phyloP scores from a whole-genome alignment of 2,113 vertebrate genomes.

The Pygoscelis antarcticus region DNA sequence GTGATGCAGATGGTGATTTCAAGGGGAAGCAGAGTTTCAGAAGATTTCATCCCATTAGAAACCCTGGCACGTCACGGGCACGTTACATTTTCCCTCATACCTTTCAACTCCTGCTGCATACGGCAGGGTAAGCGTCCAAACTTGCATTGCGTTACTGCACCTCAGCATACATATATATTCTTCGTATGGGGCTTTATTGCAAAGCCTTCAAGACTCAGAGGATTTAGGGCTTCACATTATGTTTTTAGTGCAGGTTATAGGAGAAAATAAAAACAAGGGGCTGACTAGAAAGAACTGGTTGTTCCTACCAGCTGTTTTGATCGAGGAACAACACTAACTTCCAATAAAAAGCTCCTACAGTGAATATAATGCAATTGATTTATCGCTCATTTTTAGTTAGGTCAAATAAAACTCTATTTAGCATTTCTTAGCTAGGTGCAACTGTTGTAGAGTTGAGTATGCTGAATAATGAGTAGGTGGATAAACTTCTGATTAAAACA shows the following conservation, averaged over 20 bases:
- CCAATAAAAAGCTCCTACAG: background rate
- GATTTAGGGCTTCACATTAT: conserved; percentile 2
- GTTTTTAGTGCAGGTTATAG: conserved; percentile 23
- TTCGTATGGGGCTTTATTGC: background rate
- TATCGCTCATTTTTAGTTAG: background rate
- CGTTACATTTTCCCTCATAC: background rate
- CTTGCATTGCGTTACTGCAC: background rate
- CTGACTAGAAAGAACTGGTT: background rate
- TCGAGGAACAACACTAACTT: background rate
- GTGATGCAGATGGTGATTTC: background rate
- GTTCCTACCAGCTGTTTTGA: background rate
- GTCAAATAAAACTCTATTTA: background rate
- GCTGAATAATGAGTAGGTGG: background rate
- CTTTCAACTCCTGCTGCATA: background rate
- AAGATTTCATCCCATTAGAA: background rate
- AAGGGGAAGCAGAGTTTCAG: background rate
- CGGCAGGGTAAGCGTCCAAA: background rate
- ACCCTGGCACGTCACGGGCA: background rate
- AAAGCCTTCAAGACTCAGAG: background rate
- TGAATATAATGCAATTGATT: background rate
- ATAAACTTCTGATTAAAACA: background rate
- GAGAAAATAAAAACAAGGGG: background rate
- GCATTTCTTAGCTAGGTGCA: background rate
- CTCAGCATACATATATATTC: background rate
- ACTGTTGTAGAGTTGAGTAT: background rate